Evolutionary conservation across 2,888 invertebrate species (phyloP).

Genomic region (Eugnorisma glareosa): DNA sequence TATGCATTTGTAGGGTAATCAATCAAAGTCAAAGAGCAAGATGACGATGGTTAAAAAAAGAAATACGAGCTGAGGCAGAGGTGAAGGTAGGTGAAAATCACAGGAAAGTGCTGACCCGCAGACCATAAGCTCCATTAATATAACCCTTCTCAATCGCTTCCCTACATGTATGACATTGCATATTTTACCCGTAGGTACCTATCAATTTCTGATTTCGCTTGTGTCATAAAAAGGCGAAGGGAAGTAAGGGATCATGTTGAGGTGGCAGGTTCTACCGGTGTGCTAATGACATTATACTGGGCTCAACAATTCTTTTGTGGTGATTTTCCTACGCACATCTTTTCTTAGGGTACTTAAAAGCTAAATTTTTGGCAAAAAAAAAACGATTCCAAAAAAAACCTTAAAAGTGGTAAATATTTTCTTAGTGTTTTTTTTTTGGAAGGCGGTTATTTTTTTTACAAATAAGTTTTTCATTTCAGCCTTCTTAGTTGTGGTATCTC

Average conservation of each 20-base stretch:
- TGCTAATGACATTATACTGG: no score
- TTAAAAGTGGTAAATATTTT: no score
- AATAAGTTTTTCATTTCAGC: no score
- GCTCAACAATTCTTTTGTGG: neutral
- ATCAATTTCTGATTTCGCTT: slow-evolving; percentile 34
- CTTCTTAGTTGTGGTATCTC: no score
- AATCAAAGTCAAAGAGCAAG: slow-evolving; percentile 16
- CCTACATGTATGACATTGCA: slow-evolving; percentile 49
- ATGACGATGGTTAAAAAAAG: slow-evolving; percentile 29
- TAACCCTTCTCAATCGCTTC: slow-evolving; percentile 54
- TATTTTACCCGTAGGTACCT: slow-evolving; percentile 32
- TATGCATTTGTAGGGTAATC: slow-evolving; percentile 9
- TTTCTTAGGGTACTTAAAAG: neutral
- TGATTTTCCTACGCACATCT: neutral
- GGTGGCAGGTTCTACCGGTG: neutral
- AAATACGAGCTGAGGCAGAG: slow-evolving; percentile 22
- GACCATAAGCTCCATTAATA: slow-evolving; percentile 52
- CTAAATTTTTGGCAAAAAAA: no score
- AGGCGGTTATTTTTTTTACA: no score
- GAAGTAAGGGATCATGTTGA: slow-evolving; percentile 3
- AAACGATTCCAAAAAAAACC: no score
- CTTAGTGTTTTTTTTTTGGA: no score
- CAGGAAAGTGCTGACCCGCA: slow-evolving; percentile 34
- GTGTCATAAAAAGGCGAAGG: slow-evolving; percentile 16
- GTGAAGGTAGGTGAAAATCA: slow-evolving; percentile 11